Percentiles rank a stretch among this genome's conserved stretches.
These are phyloP conservation scores for Eueides isabella DNA, from an alignment of 1,140 invertebrate genomes.

Conservation along the genomic window DNA sequence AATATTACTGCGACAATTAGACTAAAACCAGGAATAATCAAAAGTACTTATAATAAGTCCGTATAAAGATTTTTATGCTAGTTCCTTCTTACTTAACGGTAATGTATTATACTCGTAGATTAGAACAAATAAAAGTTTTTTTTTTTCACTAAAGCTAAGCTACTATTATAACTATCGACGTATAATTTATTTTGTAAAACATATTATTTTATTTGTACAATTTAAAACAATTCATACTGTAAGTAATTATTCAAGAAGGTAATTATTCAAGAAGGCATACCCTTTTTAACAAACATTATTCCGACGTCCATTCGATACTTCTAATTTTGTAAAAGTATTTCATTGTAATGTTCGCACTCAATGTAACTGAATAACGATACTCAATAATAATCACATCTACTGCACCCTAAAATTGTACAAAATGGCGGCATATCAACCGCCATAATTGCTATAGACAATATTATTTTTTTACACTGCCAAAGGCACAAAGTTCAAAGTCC, in stretches of 20 bases:
- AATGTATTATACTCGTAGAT: not conserved
- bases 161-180: not conserved
- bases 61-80: not conserved
- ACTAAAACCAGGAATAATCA: not conserved
- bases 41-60: not conserved
- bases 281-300: conserved; percentile 3
- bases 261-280: not conserved
- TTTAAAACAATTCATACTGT: not conserved
- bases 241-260: not conserved
- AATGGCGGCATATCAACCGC: conserved; percentile 57
- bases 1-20: not conserved
- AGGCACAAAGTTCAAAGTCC: conserved; percentile 54
- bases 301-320: conserved; percentile 1
- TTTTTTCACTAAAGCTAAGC: not conserved
- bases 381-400: conserved; percentile 55
- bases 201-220: not conserved
- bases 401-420: conserved; percentile 53
- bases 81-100: not conserved
- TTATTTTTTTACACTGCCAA: conserved; percentile 43
- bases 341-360: conserved; percentile 52
- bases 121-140: not conserved
- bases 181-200: not conserved
- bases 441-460: conserved; percentile 54
- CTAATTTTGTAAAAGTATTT: conserved; percentile 18
- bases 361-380: conserved; percentile 61